Base-by-base conservation (phyloP, 2,797 vertebrate genomes). In the Choloepus didactylus region DNA sequence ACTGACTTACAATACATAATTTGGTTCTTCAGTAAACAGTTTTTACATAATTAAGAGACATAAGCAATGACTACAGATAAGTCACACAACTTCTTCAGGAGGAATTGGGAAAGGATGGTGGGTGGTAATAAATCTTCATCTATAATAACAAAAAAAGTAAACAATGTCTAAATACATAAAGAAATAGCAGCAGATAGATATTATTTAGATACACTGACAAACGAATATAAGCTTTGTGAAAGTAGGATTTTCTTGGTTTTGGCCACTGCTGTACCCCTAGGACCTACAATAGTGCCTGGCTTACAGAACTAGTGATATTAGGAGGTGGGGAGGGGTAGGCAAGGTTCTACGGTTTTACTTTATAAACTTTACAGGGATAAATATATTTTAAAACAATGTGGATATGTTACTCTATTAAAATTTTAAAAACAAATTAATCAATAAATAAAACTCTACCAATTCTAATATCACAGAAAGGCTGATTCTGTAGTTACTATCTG, bases 361-460 rank as follows among this genome's bases (percentile, higher is more conserved):
- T 66, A 85, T 76, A 64, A 64, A 91, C 27, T 77, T 94, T n/a
- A 56, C 14, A 83, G 41, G 14, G 51, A 15, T 9, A 54, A 3
- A 54, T 15, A 15, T 54, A 9, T 54, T 54, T 54, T 54, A 54
- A 96, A 44, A 83, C 1, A 90, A 86, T 8, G 70, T 21, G 59
- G 38, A 88, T 86, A 83, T 72, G 66, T 35, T 59, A 80, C 60
- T 27, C 76, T 88, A 16, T 54, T 76, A 89, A 95, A 67, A 66
- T 8, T 44, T 81, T 60, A 18, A 88, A 95, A 95, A 72, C 89
- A 76, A 94, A 66, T 88, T 49, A 93, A 35, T 51, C 62, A 95
- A 81, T 51, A n/a, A 49, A n/a, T 85, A 91, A 95, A 90, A 77
- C 12, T 14, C 27, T 0, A 59, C 54, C 15, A 76, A 46, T 81